Evolutionary conservation across 2,888 invertebrate genomes (phyloP), one percentile per base, ranked within the genome.

Genomic region (Cerceris rybyensis): DNA sequence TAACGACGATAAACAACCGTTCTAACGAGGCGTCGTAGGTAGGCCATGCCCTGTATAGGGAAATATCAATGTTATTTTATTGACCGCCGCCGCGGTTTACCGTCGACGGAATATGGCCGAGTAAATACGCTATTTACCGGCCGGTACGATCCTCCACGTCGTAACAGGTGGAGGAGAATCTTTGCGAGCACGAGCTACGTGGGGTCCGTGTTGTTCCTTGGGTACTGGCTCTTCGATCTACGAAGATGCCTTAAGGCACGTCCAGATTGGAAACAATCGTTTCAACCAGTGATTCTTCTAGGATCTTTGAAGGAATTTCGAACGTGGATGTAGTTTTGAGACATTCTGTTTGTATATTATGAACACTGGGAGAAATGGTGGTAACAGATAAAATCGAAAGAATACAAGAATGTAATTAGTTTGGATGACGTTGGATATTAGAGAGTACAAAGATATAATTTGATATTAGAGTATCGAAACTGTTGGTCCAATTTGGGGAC

Each of bases 41-140:
- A 80, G 76, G 67, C 70, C 69, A 42, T 14, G 73, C 66, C 72
- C 70, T 65, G 63, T 54, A 55, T 70, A 74, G 77, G 70, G 78
- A 83, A 90, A 87, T 90, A 90, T 91, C 89, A 90, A 88, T 91
- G 90, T 88, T 88, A 88, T 88, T 90, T 90, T 91, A 89, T 88
- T 87, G 88, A 80, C 82, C 83, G 69, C 52, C 52, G 63, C 52
- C 73, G 83, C 17, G 60, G 73, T 68, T 86, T 87, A 85, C 79
- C 80, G 79, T 78, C 70, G 71, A 74, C 68, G 76, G 78, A 85
- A 81, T 85, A 81, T 76, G 80, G 41, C 66, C 78, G 80, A 80
- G 88, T 84, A 85, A 88, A 87, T 87, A 83, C 83, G 80, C 82
- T 79, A 83, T 89, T 88, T 83, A 80, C 77, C 70, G 74, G 59